Evolutionary conservation across 1,140 invertebrate genomes (phyloP).

Genomic region (Aphaenogaster rudis): DNA sequence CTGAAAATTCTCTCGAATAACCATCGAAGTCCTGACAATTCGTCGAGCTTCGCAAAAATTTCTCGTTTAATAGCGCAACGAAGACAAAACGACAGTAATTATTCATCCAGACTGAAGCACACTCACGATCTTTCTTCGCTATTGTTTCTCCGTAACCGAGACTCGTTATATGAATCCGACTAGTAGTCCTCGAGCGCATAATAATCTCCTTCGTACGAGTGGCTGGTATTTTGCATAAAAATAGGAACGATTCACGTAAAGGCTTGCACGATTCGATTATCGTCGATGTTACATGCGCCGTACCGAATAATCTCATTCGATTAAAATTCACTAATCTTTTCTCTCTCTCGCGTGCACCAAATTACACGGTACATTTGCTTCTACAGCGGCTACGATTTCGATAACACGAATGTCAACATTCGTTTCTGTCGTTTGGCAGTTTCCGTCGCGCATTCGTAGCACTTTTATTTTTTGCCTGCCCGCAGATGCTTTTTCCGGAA

Average conservation of each 20-base stretch:
- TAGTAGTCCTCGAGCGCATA: slow-evolving; percentile 29
- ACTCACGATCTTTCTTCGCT: slow-evolving; percentile 34
- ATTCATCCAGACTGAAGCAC: slow-evolving; percentile 33
- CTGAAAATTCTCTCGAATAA: not conserved
- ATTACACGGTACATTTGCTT: not conserved
- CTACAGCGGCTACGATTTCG: not conserved
- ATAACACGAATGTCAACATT: not conserved
- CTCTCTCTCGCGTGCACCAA: not conserved
- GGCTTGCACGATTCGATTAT: not conserved
- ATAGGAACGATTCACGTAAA: not conserved
- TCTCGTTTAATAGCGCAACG: slow-evolving; percentile 54
- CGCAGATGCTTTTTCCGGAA: slow-evolving; percentile 17
- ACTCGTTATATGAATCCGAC: slow-evolving; percentile 26
- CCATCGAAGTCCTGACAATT: not conserved
- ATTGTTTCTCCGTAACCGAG: slow-evolving; percentile 41
- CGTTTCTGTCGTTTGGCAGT: not conserved
- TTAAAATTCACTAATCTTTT: slow-evolving; percentile 16
- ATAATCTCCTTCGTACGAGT: slow-evolving; percentile 42
- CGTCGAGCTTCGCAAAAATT: slow-evolving; percentile 33
- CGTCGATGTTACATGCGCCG: not conserved
- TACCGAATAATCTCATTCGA: slow-evolving; percentile 28
- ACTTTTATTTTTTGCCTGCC: not conserved
- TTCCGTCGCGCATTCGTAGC: not conserved
- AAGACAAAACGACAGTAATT: slow-evolving; percentile 54
- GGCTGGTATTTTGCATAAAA: slow-evolving; percentile 20